Conservation (phyloP, 2,888 invertebrate species). For the Craniophora ligustri region DNA sequence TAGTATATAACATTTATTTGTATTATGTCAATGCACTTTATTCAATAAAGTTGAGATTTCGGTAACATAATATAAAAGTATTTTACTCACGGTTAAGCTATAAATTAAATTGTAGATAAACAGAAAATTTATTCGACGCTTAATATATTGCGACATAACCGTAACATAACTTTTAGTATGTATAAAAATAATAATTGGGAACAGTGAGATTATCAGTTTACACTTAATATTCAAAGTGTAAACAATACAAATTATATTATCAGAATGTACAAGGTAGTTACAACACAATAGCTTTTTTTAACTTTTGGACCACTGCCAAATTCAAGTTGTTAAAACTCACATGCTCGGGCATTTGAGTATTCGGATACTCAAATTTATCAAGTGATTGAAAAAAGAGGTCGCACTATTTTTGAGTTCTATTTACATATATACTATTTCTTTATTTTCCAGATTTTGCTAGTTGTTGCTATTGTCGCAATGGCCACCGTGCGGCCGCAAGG, state of each 20-base stretch:
- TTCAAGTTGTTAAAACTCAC: no score
- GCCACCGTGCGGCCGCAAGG: constrained; percentile 45
- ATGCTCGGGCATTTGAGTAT: no score
- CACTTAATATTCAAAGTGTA: constrained; percentile 1
- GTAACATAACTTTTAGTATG: constrained; percentile 5
- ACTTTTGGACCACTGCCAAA: no score
- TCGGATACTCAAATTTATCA: no score
- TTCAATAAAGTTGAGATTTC: constrained; percentile 3
- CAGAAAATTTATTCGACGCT: no score
- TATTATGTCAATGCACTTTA: background rate
- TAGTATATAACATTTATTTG: no score
- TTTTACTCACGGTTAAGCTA: constrained; percentile 19
- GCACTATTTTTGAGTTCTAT: no score
- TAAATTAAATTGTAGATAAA: no score
- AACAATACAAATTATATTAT: background rate
- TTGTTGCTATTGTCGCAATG: constrained; percentile 25
- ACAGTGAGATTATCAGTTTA: constrained; percentile 25
- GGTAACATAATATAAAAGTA: background rate
- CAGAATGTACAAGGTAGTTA: constrained; percentile 41
- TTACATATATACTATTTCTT: no score
- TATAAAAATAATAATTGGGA: constrained; percentile 34
- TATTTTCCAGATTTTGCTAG: constrained; percentile 28
- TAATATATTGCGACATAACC: constrained; percentile 10
- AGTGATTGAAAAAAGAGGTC: no score
- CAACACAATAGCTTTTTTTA: no score